Evolutionary conservation across 2,113 vertebrate genomes (phyloP).

Genomic region (Nansenia antarctica): DNA sequence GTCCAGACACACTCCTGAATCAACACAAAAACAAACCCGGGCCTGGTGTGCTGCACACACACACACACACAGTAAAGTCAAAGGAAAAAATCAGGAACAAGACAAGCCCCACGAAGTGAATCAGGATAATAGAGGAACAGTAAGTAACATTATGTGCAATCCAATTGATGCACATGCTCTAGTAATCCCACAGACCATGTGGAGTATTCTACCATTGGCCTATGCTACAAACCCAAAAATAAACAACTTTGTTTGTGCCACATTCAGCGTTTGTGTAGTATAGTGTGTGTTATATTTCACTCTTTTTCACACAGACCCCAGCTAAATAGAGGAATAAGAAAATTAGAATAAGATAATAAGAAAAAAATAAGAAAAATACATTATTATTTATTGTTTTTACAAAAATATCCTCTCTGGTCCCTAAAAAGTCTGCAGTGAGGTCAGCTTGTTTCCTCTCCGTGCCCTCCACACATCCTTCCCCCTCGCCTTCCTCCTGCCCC

Average conservation of each 20-base stretch:
- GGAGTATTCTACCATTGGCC: too few relatives aligned
- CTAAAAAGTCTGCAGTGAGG: conserved; percentile 37
- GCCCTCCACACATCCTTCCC: conserved; percentile 45
- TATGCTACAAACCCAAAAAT: too few relatives aligned
- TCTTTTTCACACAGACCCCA: too few relatives aligned
- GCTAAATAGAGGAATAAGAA: not conserved
- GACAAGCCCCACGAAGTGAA: not conserved
- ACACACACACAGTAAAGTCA: too few relatives aligned
- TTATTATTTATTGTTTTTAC: not conserved
- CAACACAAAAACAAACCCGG: too few relatives aligned
- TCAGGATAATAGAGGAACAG: conserved; percentile 34
- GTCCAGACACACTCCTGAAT: too few relatives aligned
- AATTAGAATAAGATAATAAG: not conserved
- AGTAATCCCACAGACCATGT: too few relatives aligned
- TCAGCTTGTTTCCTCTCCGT: conserved; percentile 37
- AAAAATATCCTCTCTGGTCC: conserved; percentile 3
- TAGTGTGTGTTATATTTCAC: too few relatives aligned
- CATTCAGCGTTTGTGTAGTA: too few relatives aligned
- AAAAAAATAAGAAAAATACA: conserved; percentile 3
- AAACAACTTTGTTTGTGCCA: too few relatives aligned
- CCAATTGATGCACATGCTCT: conserved; percentile 48
- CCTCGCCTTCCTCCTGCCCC: conserved; percentile 56
- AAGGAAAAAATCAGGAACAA: too few relatives aligned
- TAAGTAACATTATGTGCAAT: conserved; percentile 60
- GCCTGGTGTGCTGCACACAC: too few relatives aligned